phyloP scores from a whole-genome alignment of 2,113 vertebrate genomes.

The Lagenorhynchus albirostris region DNA sequence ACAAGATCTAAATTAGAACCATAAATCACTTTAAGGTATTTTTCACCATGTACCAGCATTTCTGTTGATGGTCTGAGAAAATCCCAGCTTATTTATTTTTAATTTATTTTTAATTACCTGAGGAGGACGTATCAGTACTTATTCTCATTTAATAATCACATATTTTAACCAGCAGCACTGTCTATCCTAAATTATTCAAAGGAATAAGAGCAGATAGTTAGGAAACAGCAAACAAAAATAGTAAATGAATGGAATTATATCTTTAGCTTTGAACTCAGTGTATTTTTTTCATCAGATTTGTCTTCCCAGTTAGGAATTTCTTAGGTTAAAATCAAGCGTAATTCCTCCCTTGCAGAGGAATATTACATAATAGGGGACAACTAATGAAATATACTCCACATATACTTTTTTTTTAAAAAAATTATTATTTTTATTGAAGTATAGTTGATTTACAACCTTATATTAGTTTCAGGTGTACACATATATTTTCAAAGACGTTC shows the following conservation, averaged over 20 bases:
- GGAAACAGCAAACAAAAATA: background rate
- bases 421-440: background rate
- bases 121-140: background rate
- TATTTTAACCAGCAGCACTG: background rate
- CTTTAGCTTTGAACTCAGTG: background rate
- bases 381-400: background rate
- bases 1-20: conserved; percentile 55
- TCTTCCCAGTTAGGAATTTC: background rate
- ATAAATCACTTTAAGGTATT: conserved; percentile 36
- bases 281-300: background rate
- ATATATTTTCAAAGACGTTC: background rate
- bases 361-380: background rate
- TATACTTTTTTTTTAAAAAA: background rate
- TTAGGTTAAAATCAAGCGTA: background rate
- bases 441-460: background rate
- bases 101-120: conserved; percentile 1
- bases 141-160: conserved; percentile 22
- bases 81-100: conserved; percentile 36
- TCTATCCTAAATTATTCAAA: background rate
- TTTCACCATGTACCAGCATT: conserved; percentile 36
- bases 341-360: background rate
- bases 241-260: background rate
- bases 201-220: background rate
- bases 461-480: background rate
- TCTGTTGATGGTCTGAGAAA: conserved; percentile 50